These are phyloP conservation scores for Alouatta palliata DNA, from an alignment of 2,113 vertebrate genomes.

Conservation along the genomic window DNA sequence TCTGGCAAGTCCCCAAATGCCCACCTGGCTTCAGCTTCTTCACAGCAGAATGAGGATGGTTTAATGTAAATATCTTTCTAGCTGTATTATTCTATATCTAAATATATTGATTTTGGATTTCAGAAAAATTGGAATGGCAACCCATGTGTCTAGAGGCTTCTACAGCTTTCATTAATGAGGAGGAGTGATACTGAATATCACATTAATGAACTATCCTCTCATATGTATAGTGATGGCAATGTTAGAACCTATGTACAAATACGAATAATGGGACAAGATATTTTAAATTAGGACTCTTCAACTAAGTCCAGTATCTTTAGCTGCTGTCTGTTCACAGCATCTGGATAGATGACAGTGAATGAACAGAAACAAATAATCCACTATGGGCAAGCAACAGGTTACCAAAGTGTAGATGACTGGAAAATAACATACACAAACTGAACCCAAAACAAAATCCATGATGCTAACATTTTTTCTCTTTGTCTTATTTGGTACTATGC, in stretches of 20 bases:
- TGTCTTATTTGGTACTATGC: background rate
- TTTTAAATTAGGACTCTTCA: background rate
- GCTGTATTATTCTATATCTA: background rate
- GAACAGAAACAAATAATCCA: background rate
- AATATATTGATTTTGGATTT: background rate
- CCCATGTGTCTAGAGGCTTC: background rate
- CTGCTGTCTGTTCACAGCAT: background rate
- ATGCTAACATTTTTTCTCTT: background rate
- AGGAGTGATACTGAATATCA: background rate
- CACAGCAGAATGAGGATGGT: background rate
- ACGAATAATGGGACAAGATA: constrained; percentile 7
- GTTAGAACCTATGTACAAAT: background rate
- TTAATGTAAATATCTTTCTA: background rate
- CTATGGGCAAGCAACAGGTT: background rate
- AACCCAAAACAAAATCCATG: background rate
- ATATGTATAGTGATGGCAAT: background rate
- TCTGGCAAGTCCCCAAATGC: background rate
- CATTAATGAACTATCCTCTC: background rate
- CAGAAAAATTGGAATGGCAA: background rate
- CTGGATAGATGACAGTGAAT: background rate
- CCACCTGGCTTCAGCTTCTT: background rate
- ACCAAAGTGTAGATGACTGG: background rate
- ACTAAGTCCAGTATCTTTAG: background rate
- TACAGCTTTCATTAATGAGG: background rate
- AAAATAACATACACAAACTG: background rate